A percentile compares a stretch with the other conserved stretches of the same genome.
phyloP scores from a whole-genome alignment of 2,113 vertebrate species.

The Meles meles region DNA sequence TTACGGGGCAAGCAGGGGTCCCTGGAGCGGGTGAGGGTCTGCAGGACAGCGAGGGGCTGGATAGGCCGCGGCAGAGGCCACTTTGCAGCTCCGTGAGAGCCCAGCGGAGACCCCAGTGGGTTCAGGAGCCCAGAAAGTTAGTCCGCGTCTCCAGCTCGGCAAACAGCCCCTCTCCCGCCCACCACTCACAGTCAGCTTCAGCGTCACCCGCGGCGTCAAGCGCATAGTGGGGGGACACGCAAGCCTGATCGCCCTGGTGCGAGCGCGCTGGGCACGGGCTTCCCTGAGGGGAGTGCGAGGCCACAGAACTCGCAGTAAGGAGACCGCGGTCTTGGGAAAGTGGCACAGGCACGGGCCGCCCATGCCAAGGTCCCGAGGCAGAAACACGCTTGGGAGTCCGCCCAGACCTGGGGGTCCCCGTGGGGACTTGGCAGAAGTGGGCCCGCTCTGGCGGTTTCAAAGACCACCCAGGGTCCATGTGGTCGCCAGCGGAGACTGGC shows the following conservation, averaged over 20 bases:
- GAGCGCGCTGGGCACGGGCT: not conserved
- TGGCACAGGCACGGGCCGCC: not conserved
- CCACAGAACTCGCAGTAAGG: fast-evolving
- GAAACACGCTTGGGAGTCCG: fast-evolving
- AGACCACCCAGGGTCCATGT: fast-evolving
- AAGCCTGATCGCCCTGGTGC: fast-evolving
- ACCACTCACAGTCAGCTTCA: not conserved
- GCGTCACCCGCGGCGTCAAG: not conserved
- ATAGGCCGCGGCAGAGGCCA: fast-evolving
- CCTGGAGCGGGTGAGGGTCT: not conserved
- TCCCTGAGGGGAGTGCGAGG: fast-evolving
- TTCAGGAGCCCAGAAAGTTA: not conserved
- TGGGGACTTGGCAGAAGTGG: fast-evolving
- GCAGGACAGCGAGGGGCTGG: fast-evolving
- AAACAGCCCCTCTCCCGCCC: fast-evolving
- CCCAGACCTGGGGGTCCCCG: too few species aligned
- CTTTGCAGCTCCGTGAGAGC: not conserved
- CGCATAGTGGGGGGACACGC: fast-evolving
- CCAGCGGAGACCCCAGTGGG: not conserved
- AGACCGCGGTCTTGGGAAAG: not conserved
- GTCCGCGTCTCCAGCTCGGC: not conserved
- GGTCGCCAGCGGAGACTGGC: fast-evolving
- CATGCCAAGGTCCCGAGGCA: not conserved
- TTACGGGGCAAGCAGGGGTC: fast-evolving
- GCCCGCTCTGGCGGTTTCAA: not conserved